Evolutionary conservation across 2,113 vertebrate genomes (phyloP).

Genomic region (Antechinus stuartii): DNA sequence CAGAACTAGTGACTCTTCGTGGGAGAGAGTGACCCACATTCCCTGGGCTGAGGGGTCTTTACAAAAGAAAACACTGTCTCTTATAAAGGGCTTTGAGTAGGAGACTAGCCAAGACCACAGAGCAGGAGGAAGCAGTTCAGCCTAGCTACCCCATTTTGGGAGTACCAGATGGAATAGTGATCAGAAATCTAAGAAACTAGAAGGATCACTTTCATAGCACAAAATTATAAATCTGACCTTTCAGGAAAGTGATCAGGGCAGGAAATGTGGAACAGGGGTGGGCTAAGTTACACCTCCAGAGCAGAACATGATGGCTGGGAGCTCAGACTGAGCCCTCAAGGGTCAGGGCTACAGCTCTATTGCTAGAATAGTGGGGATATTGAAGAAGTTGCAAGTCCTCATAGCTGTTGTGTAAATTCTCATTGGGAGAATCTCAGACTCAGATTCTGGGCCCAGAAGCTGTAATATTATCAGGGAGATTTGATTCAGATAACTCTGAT

Average conservation of each 20-base stretch:
- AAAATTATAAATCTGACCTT: neutral
- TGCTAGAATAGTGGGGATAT: neutral
- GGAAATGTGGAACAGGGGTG: neutral
- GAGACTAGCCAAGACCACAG: neutral
- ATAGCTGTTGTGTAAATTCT: neutral
- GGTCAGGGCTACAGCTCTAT: neutral
- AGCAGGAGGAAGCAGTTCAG: neutral
- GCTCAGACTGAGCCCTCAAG: no score
- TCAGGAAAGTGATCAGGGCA: neutral
- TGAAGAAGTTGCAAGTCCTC: neutral
- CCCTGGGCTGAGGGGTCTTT: neutral
- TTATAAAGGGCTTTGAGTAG: neutral
- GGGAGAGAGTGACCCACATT: neutral
- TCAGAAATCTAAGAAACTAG: neutral
- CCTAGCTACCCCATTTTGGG: neutral
- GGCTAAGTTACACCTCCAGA: neutral
- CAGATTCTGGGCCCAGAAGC: neutral
- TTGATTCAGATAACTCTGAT: neutral
- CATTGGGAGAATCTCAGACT: neutral
- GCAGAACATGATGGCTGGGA: no score
- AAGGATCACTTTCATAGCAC: neutral
- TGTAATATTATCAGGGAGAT: neutral
- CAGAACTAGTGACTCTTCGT: neutral
- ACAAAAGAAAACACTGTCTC: neutral
- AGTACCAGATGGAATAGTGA: neutral